These are phyloP conservation scores for Darwinula stevensoni DNA, from an alignment of 2,888 invertebrate species.

Conservation along the genomic window DNA sequence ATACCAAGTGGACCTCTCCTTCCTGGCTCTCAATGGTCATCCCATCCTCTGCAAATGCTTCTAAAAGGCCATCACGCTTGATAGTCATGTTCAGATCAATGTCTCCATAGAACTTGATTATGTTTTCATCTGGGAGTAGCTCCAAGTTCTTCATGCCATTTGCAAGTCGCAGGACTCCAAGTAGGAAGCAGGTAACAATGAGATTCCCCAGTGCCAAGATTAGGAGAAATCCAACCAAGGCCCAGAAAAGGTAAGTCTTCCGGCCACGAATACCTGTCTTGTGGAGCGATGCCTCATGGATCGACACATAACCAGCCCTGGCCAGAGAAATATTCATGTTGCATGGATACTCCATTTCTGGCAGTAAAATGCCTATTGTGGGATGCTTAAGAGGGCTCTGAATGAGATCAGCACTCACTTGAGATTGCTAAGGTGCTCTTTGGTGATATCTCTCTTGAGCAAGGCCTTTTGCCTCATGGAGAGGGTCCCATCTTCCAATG, in stretches of 20 bases:
- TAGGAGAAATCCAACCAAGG: slow-evolving; percentile 33
- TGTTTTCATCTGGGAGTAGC: slow-evolving; percentile 21
- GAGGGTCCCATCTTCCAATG: too few species aligned
- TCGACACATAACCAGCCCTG: too few species aligned
- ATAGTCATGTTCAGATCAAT: slow-evolving; percentile 11
- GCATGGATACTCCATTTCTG: too few species aligned
- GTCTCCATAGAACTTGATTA: slow-evolving; percentile 11
- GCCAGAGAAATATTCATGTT: too few species aligned
- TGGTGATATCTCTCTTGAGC: too few species aligned
- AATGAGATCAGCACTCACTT: too few species aligned
- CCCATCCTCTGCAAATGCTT: slow-evolving; percentile 11
- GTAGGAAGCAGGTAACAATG: slow-evolving; percentile 42
- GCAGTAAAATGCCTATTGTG: too few species aligned
- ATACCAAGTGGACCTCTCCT: slow-evolving; percentile 12
- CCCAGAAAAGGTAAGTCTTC: slow-evolving; percentile 35
- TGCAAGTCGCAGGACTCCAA: slow-evolving; percentile 45
- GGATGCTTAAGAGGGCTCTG: too few species aligned
- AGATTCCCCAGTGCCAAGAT: slow-evolving; percentile 43
- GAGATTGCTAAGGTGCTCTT: too few species aligned
- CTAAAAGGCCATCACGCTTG: slow-evolving; percentile 11
- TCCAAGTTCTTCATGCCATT: slow-evolving; percentile 55
- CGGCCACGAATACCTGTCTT: too few species aligned
- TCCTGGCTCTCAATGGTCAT: slow-evolving; percentile 11
- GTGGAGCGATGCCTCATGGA: too few species aligned
- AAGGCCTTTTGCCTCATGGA: too few species aligned